Percentiles rank a stretch among this genome's conserved stretches.
Conservation (phyloP, 1,140 invertebrate species). For the Frieseomelitta varia region DNA sequence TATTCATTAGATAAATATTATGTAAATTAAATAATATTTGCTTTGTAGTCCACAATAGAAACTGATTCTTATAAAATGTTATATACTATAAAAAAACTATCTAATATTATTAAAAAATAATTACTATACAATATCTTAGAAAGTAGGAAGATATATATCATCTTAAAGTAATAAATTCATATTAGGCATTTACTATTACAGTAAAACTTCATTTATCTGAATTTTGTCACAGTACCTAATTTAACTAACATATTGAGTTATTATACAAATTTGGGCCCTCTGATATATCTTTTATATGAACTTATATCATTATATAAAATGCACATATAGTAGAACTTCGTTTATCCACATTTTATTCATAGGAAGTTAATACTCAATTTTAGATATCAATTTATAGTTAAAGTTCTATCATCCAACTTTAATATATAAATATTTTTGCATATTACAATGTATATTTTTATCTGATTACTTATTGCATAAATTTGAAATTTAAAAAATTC, state of each 20-base stretch:
- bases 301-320: not conserved
- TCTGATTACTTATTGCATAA: not conserved
- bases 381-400: not conserved
- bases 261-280: not conserved
- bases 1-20: conserved; percentile 5
- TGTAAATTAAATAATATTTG: conserved; percentile 7
- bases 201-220: not conserved
- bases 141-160: not conserved
- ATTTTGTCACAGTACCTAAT: not conserved
- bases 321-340: not conserved
- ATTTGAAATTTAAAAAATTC: not conserved
- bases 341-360: not conserved
- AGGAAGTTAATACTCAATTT: not conserved
- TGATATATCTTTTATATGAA: not conserved
- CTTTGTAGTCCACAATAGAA: not conserved
- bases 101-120: conserved; percentile 42
- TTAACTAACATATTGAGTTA: not conserved
- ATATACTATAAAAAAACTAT: conserved; percentile 39
- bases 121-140: conserved; percentile 1
- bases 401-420: not conserved
- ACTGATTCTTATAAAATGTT: conserved; percentile 43
- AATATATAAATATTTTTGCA: too few species aligned
- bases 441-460: not conserved
- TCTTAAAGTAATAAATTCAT: not conserved
- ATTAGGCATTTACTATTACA: conserved; percentile 19